These are phyloP conservation scores for Cetonia aurata DNA, from an alignment of 2,888 invertebrate species.

Conservation along the genomic window DNA sequence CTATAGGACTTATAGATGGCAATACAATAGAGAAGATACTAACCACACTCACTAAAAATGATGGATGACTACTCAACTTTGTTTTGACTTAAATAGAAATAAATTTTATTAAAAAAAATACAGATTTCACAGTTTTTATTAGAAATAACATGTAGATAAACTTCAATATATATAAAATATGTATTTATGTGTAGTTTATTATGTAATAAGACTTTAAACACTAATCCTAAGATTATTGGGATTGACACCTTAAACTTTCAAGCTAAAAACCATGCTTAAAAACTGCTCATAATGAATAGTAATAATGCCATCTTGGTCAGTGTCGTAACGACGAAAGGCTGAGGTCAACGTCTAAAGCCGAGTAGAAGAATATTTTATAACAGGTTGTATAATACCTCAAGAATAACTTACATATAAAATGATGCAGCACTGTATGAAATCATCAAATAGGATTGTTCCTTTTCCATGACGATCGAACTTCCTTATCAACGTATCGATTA, in stretches of 20 bases:
- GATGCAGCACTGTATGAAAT: conserved; percentile 97
- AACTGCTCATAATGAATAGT: conserved; percentile 97
- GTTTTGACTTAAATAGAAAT: background rate
- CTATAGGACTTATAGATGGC: conserved; percentile 87
- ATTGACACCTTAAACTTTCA: conserved; percentile 72
- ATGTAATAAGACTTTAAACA: background rate
- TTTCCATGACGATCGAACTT: conserved; percentile 96
- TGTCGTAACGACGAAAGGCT: conserved; percentile 89
- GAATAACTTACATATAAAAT: conserved; percentile 87
- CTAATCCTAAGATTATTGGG: background rate
- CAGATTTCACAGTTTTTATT: too few relatives aligned
- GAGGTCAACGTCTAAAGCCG: conserved; percentile 83
- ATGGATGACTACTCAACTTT: conserved; percentile 19
- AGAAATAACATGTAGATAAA: background rate
- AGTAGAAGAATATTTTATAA: conserved; percentile 62
- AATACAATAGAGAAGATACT: conserved; percentile 85
- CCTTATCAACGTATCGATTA: conserved; percentile 84
- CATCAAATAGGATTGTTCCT: conserved; percentile 95
- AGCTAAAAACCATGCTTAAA: conserved; percentile 88
- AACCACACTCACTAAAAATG: conserved; percentile 69
- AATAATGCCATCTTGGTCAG: conserved; percentile 94
- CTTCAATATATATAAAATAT: background rate
- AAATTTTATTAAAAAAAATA: too few relatives aligned
- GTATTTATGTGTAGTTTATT: background rate
- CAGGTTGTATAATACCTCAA: background rate